Conservation (phyloP, 2,888 invertebrate genomes). For the Phymatocera aterrima region DNA sequence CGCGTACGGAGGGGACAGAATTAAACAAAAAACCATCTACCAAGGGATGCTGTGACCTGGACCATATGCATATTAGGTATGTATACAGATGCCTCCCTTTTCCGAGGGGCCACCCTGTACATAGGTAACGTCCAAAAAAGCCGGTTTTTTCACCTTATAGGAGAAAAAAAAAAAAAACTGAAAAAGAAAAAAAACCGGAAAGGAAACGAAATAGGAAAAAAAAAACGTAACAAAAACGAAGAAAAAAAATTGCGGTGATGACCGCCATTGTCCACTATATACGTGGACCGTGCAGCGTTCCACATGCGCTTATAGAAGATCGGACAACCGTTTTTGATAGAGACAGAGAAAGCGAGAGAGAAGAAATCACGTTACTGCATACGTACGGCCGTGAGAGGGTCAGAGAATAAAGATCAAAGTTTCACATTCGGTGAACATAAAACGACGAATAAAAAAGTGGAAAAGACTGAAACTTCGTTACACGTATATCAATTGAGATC, state of each 20-base stretch:
- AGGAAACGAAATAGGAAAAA: no score
- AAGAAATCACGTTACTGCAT: no score
- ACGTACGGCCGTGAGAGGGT: background rate
- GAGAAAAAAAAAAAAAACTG: slow-evolving; percentile 39
- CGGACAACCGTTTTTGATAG: slow-evolving; percentile 4
- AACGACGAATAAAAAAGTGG: background rate
- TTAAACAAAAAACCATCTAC: slow-evolving; percentile 56
- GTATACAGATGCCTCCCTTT: slow-evolving; percentile 68
- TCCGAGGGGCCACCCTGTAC: background rate
- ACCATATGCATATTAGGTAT: slow-evolving; percentile 72
- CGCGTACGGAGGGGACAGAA: slow-evolving; percentile 38
- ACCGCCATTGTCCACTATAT: slow-evolving; percentile 28
- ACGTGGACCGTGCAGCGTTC: background rate
- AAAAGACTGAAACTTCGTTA: background rate
- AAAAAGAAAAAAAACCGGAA: background rate
- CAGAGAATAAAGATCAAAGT: background rate
- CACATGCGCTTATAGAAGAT: background rate
- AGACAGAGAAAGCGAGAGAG: no score
- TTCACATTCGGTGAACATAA: background rate
- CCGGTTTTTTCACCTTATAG: slow-evolving; percentile 61
- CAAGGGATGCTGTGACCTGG: slow-evolving; percentile 58
- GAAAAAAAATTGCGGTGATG: slow-evolving; percentile 31
- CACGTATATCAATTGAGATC: no score
- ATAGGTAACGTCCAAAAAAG: slow-evolving; percentile 62
- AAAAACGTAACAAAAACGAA: no score